Evolutionary conservation across 2,113 vertebrate species (phyloP).

Genomic region (Microtus oregoni): DNA sequence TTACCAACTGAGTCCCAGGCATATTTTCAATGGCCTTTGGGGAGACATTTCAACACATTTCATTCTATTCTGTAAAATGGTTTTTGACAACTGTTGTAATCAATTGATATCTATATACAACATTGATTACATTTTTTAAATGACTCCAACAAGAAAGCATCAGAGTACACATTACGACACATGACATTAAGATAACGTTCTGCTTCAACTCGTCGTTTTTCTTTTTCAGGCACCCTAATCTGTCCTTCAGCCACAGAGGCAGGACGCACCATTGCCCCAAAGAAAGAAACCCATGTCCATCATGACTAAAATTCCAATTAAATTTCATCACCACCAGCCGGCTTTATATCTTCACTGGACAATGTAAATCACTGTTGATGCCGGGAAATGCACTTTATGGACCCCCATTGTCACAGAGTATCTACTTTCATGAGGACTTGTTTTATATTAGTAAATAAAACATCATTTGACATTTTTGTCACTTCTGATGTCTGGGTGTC

Average conservation of each 20-base stretch:
- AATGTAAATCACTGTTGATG: constrained; percentile 85
- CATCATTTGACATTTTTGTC: constrained; percentile 89
- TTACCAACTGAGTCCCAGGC: neutral
- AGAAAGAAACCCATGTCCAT: constrained; percentile 79
- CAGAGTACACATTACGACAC: constrained; percentile 63
- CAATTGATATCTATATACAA: constrained; percentile 24
- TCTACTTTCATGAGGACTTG: constrained; percentile 85
- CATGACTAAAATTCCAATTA: constrained; percentile 85
- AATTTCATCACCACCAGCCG: constrained; percentile 84
- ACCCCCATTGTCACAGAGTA: constrained; percentile 78
- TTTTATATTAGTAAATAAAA: constrained; percentile 89
- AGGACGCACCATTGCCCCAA: constrained; percentile 69
- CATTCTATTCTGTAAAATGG: constrained; percentile 44
- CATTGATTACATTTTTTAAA: neutral
- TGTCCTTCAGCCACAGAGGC: constrained; percentile 75
- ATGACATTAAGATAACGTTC: constrained; percentile 58
- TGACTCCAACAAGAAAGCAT: constrained; percentile 5
- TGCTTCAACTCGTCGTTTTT: constrained; percentile 12
- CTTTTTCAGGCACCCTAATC: constrained; percentile 65
- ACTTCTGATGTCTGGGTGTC: constrained; percentile 84
- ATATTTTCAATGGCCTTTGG: constrained; percentile 17
- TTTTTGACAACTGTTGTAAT: constrained; percentile 64
- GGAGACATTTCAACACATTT: constrained; percentile 53
- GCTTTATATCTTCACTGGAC: constrained; percentile 84
- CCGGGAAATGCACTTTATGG: constrained; percentile 85